Evolutionary conservation across 2,797 vertebrate species (phyloP).

Genomic region (Hafferia zeledoni): DNA sequence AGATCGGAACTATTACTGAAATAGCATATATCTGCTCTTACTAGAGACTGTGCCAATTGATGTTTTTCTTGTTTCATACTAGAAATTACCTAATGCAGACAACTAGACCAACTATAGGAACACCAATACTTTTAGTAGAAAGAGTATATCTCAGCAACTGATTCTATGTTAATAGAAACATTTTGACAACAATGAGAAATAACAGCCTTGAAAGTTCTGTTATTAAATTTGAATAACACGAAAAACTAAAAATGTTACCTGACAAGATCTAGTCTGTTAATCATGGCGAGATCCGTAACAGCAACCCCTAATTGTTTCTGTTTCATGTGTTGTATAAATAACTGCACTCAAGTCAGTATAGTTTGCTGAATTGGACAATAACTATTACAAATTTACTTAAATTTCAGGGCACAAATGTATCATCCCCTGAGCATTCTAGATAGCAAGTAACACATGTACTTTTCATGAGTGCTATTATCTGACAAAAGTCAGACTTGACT

Average conservation of each 20-base stretch:
- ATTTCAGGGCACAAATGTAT: background rate
- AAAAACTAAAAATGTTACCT: background rate
- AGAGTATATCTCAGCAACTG: background rate
- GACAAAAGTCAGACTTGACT: background rate
- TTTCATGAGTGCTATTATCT: background rate
- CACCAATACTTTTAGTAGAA: background rate
- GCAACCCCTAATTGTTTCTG: background rate
- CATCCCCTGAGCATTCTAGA: background rate
- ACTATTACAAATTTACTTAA: background rate
- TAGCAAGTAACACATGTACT: background rate
- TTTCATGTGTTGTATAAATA: background rate
- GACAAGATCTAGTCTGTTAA: background rate
- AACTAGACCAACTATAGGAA: background rate
- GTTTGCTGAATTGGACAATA: background rate
- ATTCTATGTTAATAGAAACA: background rate
- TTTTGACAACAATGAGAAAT: slow-evolving; percentile 1
- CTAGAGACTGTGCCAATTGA: background rate
- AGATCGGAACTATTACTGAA: slow-evolving; percentile 27
- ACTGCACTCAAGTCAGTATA: background rate
- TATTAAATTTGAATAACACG: background rate
- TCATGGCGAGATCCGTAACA: background rate
- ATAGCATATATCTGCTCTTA: background rate
- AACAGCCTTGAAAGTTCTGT: background rate
- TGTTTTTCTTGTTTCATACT: background rate
- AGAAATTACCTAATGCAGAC: background rate